phyloP scores from a whole-genome alignment of 2,113 vertebrate species.

The Leiothrix lutea region DNA sequence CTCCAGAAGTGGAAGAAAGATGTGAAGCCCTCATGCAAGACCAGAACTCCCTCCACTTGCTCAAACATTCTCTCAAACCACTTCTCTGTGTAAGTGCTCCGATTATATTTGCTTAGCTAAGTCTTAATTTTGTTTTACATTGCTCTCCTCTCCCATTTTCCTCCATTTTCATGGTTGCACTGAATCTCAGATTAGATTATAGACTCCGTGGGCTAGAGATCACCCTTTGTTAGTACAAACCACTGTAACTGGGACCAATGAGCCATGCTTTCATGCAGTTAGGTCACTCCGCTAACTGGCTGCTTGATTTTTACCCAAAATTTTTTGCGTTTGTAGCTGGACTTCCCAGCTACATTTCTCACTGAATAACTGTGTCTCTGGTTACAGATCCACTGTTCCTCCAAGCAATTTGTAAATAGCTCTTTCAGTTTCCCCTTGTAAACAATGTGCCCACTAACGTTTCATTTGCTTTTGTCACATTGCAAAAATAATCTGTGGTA shows the following conservation, averaged over 20 bases:
- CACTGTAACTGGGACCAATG: accelerated
- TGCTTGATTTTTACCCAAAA: neutral
- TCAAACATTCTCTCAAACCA: neutral
- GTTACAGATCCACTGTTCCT: neutral
- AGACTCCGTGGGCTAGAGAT: neutral
- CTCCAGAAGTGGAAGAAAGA: neutral
- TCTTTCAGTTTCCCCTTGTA: neutral
- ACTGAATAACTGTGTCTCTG: neutral
- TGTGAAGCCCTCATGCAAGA: neutral
- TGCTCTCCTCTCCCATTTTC: neutral
- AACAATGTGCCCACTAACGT: neutral
- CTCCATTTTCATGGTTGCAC: neutral
- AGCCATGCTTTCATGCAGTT: neutral
- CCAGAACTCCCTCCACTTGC: neutral
- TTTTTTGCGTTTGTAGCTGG: neutral
- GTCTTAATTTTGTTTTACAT: neutral
- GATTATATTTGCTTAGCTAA: neutral
- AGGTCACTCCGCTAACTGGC: neutral
- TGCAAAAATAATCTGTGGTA: neutral
- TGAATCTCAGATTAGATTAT: neutral
- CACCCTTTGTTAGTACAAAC: neutral
- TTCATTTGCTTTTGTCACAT: neutral
- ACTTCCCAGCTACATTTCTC: neutral
- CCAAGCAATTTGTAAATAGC: accelerated
- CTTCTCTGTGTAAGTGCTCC: neutral